Percentiles rank a stretch among this genome's conserved stretches.
These are phyloP conservation scores for Myiagra hebetior DNA, from an alignment of 2,113 vertebrate species.

Conservation along the genomic window DNA sequence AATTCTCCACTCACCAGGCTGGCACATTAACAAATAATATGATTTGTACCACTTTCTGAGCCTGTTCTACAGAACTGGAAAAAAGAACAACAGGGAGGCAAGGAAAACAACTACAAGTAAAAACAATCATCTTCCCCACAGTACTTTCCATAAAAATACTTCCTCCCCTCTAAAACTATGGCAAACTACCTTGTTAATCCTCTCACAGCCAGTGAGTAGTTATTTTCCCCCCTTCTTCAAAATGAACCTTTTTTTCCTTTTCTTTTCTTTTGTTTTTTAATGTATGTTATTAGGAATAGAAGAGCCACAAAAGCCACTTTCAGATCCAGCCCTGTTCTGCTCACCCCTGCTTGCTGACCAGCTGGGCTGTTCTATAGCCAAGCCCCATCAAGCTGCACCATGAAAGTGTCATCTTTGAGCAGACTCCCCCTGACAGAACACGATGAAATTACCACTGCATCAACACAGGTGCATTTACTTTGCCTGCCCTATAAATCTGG, in stretches of 20 bases:
- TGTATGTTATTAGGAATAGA: background rate
- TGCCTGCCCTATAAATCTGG: background rate
- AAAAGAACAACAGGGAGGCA: constrained; percentile 17
- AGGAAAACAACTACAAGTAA: constrained; percentile 24
- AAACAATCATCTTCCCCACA: constrained; percentile 12
- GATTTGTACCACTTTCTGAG: constrained; percentile 32
- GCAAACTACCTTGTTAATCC: constrained; percentile 12
- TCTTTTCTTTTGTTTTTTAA: background rate
- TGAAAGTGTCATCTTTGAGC: background rate
- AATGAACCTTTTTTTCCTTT: background rate
- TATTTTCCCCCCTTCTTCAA: background rate
- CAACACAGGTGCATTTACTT: constrained; percentile 35
- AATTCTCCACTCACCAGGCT: background rate
- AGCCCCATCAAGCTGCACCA: background rate
- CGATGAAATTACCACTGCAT: background rate
- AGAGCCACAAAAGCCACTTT: background rate
- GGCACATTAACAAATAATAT: constrained; percentile 47
- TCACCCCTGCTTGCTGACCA: background rate
- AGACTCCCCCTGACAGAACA: background rate
- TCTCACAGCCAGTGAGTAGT: background rate
- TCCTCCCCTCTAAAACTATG: background rate
- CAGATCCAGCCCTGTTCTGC: background rate
- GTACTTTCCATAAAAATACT: background rate
- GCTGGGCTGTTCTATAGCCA: background rate
- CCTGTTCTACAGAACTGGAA: background rate